Evolutionary conservation across 2,888 invertebrate genomes (phyloP).

Genomic region (Torymus tubicola): DNA sequence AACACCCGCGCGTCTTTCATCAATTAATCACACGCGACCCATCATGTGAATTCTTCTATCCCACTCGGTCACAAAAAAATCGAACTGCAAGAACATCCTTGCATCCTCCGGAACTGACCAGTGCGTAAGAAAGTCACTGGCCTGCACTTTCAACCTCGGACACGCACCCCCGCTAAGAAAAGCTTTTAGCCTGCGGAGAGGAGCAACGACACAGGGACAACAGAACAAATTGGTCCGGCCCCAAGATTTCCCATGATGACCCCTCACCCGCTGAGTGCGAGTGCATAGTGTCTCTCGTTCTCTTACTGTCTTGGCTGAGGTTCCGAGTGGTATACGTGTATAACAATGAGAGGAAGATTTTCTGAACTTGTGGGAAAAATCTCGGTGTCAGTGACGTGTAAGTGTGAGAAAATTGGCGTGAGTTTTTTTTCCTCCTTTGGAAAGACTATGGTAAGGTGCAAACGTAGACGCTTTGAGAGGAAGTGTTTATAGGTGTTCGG

Average conservation of each 20-base stretch:
- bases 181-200: background rate
- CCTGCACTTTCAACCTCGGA: background rate
- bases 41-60: too few species aligned
- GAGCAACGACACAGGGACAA: background rate
- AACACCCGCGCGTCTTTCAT: background rate
- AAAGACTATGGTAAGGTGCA: too few species aligned
- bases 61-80: background rate
- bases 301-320: background rate
- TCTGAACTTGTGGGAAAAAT: constrained; percentile 29
- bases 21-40: background rate
- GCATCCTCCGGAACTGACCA: background rate
- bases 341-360: background rate
- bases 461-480: too few species aligned
- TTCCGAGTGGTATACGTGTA: too few species aligned
- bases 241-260: constrained; percentile 24
- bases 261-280: constrained; percentile 27
- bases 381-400: constrained; percentile 8
- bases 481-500: too few species aligned
- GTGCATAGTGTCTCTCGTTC: background rate
- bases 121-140: background rate
- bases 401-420: constrained; percentile 56
- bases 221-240: constrained; percentile 31
- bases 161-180: constrained; percentile 28
- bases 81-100: background rate
- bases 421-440: too few species aligned